Evolutionary conservation across 1,140 invertebrate genomes (phyloP).

Genomic region (Anthonomus grandis): DNA sequence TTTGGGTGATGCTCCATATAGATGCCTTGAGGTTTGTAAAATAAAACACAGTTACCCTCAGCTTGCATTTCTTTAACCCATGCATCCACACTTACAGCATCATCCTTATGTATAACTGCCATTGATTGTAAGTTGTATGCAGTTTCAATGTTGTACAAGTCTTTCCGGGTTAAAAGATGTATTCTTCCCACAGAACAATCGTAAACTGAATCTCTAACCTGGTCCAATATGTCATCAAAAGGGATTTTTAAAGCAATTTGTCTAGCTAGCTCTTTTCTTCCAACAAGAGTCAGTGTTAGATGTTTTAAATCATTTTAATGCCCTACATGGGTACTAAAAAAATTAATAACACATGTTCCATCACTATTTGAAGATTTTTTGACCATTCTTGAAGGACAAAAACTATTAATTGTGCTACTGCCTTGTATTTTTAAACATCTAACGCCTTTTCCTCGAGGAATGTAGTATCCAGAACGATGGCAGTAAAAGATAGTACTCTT

Average conservation of each 20-base stretch:
- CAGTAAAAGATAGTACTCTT: conserved; percentile 4
- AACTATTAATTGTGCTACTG: conserved; percentile 15
- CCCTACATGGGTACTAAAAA: conserved; percentile 21
- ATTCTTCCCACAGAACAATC: conserved; percentile 15
- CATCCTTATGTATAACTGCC: conserved; percentile 13
- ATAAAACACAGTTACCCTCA: not conserved
- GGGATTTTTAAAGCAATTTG: conserved; percentile 28
- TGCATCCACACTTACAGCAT: not conserved
- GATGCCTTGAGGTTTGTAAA: conserved; percentile 16
- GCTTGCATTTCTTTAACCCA: conserved; percentile 9
- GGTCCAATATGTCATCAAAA: conserved; percentile 22
- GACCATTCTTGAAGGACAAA: conserved; percentile 7
- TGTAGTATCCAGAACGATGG: conserved; percentile 20
- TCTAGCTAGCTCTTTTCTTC: conserved; percentile 18
- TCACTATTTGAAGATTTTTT: conserved; percentile 3
- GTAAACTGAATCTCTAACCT: conserved; percentile 15
- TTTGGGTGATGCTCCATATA: not conserved
- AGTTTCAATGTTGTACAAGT: conserved; percentile 21
- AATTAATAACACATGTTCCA: conserved; percentile 10
- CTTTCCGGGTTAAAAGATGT: conserved; percentile 22
- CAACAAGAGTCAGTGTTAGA: conserved; percentile 13
- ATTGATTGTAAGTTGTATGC: conserved; percentile 8
- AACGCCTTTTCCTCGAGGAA: conserved; percentile 8
- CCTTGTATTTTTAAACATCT: conserved; percentile 18
- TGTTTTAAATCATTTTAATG: conserved; percentile 24